Evolutionary conservation across 1,140 invertebrate species (phyloP), one percentile per base, ranked within the genome.

Genomic region (Sweltsa coloradensis): DNA sequence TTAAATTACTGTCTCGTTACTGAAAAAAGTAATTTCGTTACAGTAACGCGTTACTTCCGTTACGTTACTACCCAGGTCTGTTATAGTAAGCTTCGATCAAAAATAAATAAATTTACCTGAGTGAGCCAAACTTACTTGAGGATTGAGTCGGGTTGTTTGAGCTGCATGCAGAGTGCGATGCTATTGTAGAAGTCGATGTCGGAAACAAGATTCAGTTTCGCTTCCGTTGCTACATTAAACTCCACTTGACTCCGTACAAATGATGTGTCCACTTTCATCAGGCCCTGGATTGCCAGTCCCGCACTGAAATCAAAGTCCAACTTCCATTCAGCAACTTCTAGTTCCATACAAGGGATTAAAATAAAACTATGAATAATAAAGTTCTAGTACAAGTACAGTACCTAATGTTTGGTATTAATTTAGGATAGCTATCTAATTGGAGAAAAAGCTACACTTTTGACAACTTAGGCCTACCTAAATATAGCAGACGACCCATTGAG

Each of bases 161-260:
- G 70, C 60, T 84, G 81, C 67, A 92, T 76, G 60, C 89, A 93
- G 23, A 91, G 70, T 51, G 81, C 78, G 13, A 86, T 74, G 31
- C 74, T 76, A 19, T 76, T 74, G 34, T 79, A 84, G 62, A 92
- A 92, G 55, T 90, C 81, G 26, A 89, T 73, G 59, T 91, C 78
- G 0, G 85, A 83, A 21, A 76, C 68, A 26, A 91, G 71, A 58
- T 82, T 76, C 5, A 92, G 66, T 53, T 78, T 77, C 0, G 83
- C 79, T 58, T 87, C 81, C 21, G 79, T 67, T 3, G 76, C 74
- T 2, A 83, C 59, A n/a, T 70, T 72, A 56, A 86, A 85, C 50
- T 82, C 78, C 6, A 85, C 70, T 47, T 76, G 72, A 27, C 78
- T 76, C 51, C 73, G 70, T 5, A 88, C 75, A 54, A 85, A 85